These are phyloP conservation scores for Indicator maculatus DNA, from an alignment of 2,113 vertebrate species.

Conservation along the genomic window DNA sequence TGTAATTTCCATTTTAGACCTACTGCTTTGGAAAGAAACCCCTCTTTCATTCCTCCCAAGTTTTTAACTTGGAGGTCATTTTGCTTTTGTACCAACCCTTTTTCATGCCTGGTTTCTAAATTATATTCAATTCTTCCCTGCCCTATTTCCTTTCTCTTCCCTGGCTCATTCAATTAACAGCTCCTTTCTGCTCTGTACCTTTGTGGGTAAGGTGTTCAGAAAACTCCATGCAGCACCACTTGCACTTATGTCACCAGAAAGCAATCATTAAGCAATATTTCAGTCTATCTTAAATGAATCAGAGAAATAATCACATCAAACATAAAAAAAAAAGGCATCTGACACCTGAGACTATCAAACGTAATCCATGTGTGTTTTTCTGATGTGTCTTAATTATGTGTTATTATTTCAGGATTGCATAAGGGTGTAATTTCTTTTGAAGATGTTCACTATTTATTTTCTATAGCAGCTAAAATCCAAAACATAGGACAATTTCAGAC, in stretches of 20 bases:
- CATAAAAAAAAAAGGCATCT: not conserved
- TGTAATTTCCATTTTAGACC: not conserved
- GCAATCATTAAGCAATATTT: not conserved
- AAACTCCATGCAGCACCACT: not conserved
- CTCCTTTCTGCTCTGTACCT: not conserved
- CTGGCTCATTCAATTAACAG: not conserved
- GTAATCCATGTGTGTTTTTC: not conserved
- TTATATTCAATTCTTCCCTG: not conserved
- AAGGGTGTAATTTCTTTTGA: slow-evolving; percentile 30
- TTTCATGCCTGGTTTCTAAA: not conserved
- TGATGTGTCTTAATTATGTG: slow-evolving; percentile 11
- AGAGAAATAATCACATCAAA: slow-evolving; percentile 32
- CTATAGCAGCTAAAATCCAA: slow-evolving; percentile 19
- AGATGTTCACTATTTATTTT: slow-evolving; percentile 33
- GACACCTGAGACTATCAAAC: slow-evolving; percentile 27
- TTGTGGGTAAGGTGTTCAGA: not conserved
- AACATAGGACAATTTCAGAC: slow-evolving; percentile 19
- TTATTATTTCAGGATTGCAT: slow-evolving; percentile 30
- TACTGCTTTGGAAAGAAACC: not conserved
- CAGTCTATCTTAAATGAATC: not conserved
- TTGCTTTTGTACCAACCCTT: not conserved
- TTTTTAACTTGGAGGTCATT: not conserved
- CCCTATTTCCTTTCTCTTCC: not conserved
- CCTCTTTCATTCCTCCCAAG: not conserved
- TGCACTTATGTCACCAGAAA: slow-evolving; percentile 3